Conservation (phyloP, 2,797 vertebrate species). For the Melanogrammus aeglefinus region DNA sequence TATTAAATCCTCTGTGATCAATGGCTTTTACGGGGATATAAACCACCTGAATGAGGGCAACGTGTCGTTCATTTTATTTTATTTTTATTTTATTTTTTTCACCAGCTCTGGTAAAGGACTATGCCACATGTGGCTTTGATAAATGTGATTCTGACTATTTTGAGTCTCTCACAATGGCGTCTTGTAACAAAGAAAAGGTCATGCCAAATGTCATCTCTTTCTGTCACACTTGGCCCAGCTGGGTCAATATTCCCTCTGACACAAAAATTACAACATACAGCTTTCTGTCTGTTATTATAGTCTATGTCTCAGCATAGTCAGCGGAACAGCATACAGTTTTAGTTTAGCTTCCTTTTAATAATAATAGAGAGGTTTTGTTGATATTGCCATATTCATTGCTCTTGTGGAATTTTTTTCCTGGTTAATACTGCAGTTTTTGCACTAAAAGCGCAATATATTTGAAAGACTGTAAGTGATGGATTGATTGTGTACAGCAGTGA, state of each 20-base stretch:
- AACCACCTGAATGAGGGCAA: background rate
- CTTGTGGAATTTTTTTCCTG: background rate
- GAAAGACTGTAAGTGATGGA: background rate
- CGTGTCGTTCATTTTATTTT: background rate
- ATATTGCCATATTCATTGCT: background rate
- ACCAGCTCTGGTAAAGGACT: background rate
- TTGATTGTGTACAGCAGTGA: background rate
- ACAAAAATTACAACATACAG: background rate
- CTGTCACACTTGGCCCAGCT: background rate
- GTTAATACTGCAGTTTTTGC: background rate
- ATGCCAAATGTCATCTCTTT: background rate
- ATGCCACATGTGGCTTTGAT: background rate
- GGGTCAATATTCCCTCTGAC: background rate
- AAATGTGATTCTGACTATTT: background rate
- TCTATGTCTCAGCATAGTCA: background rate
- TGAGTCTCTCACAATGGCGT: background rate
- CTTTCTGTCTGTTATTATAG: background rate
- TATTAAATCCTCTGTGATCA: background rate
- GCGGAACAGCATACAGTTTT: background rate
- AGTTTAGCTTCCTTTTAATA: background rate
- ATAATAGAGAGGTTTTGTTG: background rate
- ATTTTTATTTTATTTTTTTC: background rate
- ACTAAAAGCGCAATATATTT: background rate
- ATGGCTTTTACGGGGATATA: background rate
- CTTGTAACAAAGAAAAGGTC: constrained; percentile 1